phyloP scores from a whole-genome alignment of 2,797 vertebrate genomes.

The Cuculus canorus region DNA sequence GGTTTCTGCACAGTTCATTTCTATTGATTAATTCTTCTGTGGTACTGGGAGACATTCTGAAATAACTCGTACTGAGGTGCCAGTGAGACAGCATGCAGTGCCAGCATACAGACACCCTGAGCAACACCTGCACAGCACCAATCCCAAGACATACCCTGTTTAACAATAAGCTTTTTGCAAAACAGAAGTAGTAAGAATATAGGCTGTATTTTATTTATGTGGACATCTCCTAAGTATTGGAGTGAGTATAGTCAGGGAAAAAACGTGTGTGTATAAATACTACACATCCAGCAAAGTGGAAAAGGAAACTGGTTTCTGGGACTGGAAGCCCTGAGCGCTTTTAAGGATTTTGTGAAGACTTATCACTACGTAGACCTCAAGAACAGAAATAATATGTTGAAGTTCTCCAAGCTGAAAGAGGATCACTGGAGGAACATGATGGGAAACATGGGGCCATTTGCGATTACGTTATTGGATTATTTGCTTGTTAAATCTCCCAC shows the following conservation, averaged over 20 bases:
- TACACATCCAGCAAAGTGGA: not conserved
- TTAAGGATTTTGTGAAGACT: not conserved
- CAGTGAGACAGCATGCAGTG: accelerated
- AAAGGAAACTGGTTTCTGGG: not conserved
- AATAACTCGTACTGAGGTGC: not conserved
- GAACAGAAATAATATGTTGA: not conserved
- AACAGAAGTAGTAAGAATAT: too few relatives aligned
- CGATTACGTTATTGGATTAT: not conserved
- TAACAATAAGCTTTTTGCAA: too few relatives aligned
- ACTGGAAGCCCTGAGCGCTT: not conserved
- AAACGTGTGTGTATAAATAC: too few relatives aligned
- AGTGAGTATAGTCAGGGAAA: too few relatives aligned
- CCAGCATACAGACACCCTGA: too few relatives aligned
- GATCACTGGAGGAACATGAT: not conserved
- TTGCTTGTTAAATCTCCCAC: not conserved
- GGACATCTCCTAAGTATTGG: too few relatives aligned
- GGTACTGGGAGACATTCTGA: not conserved
- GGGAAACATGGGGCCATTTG: not conserved
- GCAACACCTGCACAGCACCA: too few relatives aligned
- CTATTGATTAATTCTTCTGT: not conserved
- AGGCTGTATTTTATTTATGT: too few relatives aligned
- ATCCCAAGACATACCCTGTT: too few relatives aligned
- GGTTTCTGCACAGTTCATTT: not conserved
- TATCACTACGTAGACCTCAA: not conserved
- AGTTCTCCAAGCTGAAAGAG: not conserved